Evolutionary conservation across 2,888 invertebrate species (phyloP).

Genomic region (Scaptodrosophila latifasciaeformis): DNA sequence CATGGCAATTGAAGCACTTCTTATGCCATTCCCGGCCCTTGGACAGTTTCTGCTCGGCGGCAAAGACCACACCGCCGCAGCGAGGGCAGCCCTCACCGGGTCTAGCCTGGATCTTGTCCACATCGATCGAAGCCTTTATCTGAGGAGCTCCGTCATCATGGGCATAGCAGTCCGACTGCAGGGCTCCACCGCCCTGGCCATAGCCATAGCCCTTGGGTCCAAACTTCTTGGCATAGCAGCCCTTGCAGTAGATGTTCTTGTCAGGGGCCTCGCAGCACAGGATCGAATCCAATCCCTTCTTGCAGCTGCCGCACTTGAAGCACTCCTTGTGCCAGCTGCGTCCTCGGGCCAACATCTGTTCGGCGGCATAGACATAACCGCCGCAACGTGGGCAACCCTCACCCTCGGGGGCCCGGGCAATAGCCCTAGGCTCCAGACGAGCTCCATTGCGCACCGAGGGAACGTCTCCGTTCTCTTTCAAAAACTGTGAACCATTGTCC

Average conservation of each 20-base stretch:
- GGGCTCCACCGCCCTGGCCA: constrained; percentile 95
- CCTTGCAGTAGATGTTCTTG: constrained; percentile 97
- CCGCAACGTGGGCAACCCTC: constrained; percentile 95
- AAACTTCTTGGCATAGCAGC: constrained; percentile 97
- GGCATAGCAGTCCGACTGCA: constrained; percentile 91
- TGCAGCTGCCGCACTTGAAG: constrained; percentile 93
- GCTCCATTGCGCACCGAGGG: constrained; percentile 78
- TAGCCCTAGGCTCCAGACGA: constrained; percentile 81
- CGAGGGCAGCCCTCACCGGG: constrained; percentile 92
- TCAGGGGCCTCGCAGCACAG: constrained; percentile 96
- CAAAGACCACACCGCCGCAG: constrained; percentile 92
- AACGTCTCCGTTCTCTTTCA: constrained; percentile 48
- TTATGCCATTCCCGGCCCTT: constrained; percentile 94
- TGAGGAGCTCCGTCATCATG: constrained; percentile 77
- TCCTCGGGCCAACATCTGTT: constrained; percentile 85
- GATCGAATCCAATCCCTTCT: constrained; percentile 91
- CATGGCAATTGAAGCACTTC: constrained; percentile 93
- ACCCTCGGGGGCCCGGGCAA: constrained; percentile 88
- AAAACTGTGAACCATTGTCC: constrained; percentile 60
- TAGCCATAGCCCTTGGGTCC: constrained; percentile 98
- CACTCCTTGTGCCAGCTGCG: constrained; percentile 90
- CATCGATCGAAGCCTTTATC: constrained; percentile 84
- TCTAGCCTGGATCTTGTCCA: constrained; percentile 85
- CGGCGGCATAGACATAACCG: constrained; percentile 96
- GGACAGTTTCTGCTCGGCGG: constrained; percentile 94